Conservation (phyloP, 2,113 vertebrate species). For the Indicator maculatus region DNA sequence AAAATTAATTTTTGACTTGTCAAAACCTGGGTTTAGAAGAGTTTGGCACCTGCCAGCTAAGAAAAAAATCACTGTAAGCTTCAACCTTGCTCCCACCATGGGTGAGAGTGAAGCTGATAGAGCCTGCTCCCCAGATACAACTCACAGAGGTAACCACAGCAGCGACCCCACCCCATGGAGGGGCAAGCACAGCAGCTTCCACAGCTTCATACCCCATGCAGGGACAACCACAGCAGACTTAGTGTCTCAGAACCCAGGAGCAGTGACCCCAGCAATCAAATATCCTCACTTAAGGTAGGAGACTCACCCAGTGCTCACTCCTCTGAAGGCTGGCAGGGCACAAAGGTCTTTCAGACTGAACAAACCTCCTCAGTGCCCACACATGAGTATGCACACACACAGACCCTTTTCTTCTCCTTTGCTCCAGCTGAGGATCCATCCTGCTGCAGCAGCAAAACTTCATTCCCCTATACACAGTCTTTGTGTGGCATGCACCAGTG, state of each 20-base stretch:
- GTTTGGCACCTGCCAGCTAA: not conserved
- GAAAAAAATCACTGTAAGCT: not conserved
- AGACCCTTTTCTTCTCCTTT: slow-evolving; percentile 15
- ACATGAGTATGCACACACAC: not conserved
- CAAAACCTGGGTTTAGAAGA: not conserved
- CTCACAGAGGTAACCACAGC: not conserved
- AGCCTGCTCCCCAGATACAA: not conserved
- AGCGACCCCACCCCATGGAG: not conserved
- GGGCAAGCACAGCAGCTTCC: not conserved
- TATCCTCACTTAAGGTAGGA: not conserved
- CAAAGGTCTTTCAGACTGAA: slow-evolving; percentile 18
- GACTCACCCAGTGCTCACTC: not conserved
- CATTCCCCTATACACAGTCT: not conserved
- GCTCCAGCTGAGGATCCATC: not conserved
- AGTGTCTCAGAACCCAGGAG: not conserved
- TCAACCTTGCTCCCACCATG: not conserved
- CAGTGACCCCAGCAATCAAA: not conserved
- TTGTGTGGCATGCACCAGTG: not conserved
- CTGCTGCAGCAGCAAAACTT: slow-evolving; percentile 1
- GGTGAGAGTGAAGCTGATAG: not conserved
- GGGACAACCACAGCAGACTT: not conserved
- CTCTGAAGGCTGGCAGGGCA: not conserved
- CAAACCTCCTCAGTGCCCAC: slow-evolving; percentile 25
- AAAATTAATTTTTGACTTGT: not conserved
- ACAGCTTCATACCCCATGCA: not conserved